Evolutionary conservation across 2,113 vertebrate species (phyloP), one percentile per base, ranked within the genome.

Genomic region (Corythaeola cristata): DNA sequence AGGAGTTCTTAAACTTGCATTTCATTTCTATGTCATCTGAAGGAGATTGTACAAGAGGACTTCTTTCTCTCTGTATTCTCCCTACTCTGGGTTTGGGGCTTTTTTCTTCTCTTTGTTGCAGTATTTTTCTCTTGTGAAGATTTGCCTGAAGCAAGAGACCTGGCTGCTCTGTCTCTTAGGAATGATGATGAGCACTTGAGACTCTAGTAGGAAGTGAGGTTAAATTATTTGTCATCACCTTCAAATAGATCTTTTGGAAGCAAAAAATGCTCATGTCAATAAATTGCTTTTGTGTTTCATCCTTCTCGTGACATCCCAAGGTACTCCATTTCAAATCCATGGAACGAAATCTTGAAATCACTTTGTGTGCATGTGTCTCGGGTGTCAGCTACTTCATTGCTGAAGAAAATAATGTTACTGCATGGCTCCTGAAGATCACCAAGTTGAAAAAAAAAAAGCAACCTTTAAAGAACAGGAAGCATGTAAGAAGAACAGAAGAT

Each of bases 221-320:
- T 93, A 91, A 95, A 93, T 85, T 90, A 55, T 90, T 83, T 97
- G 84, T 93, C 94, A 82, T 49, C 90, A 66, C 84, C 92, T 93
- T 92, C 90, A 87, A 75, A 92, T 1, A 73, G 73, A 75, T 87
- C 85, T 89, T 91, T 76, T 37, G 62, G 86, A 95, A 87, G 84
- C 74, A 56, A 41, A 85, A 89, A 78, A 66, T 8, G 74, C 80
- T 93, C 21, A 0, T 76, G 96, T 76, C 90, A 81, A 69, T 82
- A 76, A 87, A 73, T 74, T 75, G 86, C 83, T 58, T 72, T 79
- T 79, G 83, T 90, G 80, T 72, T 92, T n/a, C 86, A 44, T 81
- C 72, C 82, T 75, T 33, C 83, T 50, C 13, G 50, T 72, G 95
- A 3, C 92, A 41, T 56, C 52, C 85, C 68, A 8, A 84, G 67